Evolutionary conservation across 2,113 vertebrate genomes (phyloP).

Genomic region (Actinemys pallida): DNA sequence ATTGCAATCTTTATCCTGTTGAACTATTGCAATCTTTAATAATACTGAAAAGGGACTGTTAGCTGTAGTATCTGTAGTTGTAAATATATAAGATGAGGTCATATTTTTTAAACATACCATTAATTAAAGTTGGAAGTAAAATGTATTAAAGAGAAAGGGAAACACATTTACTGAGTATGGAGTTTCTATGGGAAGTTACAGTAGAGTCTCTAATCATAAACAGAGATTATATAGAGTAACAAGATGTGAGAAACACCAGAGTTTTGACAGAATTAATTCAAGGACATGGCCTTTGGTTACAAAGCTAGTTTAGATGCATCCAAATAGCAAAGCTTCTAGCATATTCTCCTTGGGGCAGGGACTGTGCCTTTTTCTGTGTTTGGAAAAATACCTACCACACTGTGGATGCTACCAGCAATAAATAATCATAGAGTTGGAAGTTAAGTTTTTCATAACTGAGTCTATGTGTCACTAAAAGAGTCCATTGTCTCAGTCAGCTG

Average conservation of each 20-base stretch:
- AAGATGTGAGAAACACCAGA: constrained; percentile 15
- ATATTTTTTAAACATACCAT: constrained; percentile 19
- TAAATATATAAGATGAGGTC: background rate
- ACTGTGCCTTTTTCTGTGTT: constrained; percentile 25
- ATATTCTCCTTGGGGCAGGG: background rate
- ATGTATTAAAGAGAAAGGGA: constrained; percentile 13
- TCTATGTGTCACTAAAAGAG: rapidly evolving
- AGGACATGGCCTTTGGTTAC: constrained; percentile 33
- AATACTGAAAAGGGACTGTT: background rate
- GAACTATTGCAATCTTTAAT: background rate
- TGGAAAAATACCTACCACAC: constrained; percentile 19
- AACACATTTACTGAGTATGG: constrained; percentile 9
- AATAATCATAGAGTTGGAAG: background rate
- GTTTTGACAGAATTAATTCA: constrained; percentile 40
- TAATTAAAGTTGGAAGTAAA: constrained; percentile 33
- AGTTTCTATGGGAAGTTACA: constrained; percentile 53
- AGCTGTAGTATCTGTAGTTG: background rate
- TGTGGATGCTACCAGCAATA: constrained; percentile 5
- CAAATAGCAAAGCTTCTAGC: constrained; percentile 26
- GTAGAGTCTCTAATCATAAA: constrained; percentile 34
- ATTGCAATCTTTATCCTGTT: background rate
- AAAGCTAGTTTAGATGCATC: constrained; percentile 31
- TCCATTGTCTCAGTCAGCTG: background rate
- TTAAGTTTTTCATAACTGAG: background rate
- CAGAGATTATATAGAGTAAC: constrained; percentile 52